phyloP scores from a whole-genome alignment of 2,797 vertebrate genomes.

The Pangasius macronema region DNA sequence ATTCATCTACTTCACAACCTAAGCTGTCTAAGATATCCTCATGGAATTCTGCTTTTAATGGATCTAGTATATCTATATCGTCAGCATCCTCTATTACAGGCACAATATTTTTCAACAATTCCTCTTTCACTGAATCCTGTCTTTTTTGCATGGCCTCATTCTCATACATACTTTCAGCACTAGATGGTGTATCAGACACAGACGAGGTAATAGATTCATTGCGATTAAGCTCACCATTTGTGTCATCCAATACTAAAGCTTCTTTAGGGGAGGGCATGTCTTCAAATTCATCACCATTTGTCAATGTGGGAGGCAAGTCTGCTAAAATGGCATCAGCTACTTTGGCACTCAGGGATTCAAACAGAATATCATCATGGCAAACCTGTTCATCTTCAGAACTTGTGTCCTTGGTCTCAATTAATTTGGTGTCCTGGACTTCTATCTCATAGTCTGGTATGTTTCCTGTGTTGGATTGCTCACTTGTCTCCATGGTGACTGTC shows the following conservation, averaged over 20 bases:
- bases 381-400: constrained; percentile 59
- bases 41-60: constrained; percentile 56
- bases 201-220: constrained; percentile 75
- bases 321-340: constrained; percentile 50
- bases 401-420: constrained; percentile 61
- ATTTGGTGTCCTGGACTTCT: constrained; percentile 65
- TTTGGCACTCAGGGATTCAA: constrained; percentile 55
- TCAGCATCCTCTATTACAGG: constrained; percentile 50
- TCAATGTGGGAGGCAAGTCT: constrained; percentile 42
- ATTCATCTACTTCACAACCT: constrained; percentile 60
- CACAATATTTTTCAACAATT: constrained; percentile 52
- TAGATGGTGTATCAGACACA: constrained; percentile 74
- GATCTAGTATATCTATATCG: constrained; percentile 53
- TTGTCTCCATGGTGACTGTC: constrained; percentile 78
- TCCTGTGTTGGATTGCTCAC: constrained; percentile 68
- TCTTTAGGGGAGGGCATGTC: constrained; percentile 60
- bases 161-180: constrained; percentile 74
- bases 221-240: constrained; percentile 69
- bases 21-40: constrained; percentile 58
- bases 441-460: constrained; percentile 66
- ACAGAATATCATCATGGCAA: constrained; percentile 55
- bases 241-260: constrained; percentile 61
- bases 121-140: constrained; percentile 63
- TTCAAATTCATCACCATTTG: constrained; percentile 49
- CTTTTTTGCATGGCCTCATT: constrained; percentile 66